Base-by-base conservation (phyloP, 1,140 invertebrate species). In the Drosophila willistoni region DNA sequence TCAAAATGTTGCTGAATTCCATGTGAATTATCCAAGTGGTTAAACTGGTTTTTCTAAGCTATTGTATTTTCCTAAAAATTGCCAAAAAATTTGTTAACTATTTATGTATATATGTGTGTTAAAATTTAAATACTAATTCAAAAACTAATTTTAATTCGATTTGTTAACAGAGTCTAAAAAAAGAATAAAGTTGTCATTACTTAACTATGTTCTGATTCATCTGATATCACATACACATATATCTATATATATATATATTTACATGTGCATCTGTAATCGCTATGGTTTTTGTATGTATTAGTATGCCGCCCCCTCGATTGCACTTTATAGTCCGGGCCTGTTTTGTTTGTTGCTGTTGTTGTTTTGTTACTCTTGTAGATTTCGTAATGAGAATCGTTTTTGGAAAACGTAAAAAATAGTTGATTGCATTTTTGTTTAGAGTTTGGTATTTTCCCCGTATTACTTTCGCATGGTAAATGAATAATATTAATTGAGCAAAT, bases 381-480 rank as follows among this genome's bases (percentile, higher is more conserved):
- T 77, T 77, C 73, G 77, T 77, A 77, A 77, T 74, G 67, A 64
- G 56, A 55, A 73, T 19, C 66, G 66, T 13, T 13, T 29, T 63
- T 63, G 10, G 25, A 47, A 47, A 62, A 54, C 57, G 42, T 29
- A 29, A n/a, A 67, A 73, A 74, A 60, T 59, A 39, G 12, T 70
- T 61, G 57, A 70, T 76, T 60, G 55, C 55, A 56, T 69, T 60
- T 60, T 60, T 64, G 66, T 12, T 51, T 29, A 12, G 9, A 29
- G 12, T 33, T 44, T 51, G 41, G 44, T 47, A 29, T 51, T 51
- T 51, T 5, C 44, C 19, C 17, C 0, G 17, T 1, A 22, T 22
- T 51, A 12, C 9, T 22, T 63, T n/a, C 14, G 41, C 5, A 17
- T 29, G 10, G 25, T 25, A 59, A 39, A 59, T 17, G 7, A 54